Evolutionary conservation across 2,113 vertebrate species (phyloP).

Genomic region (Notechis scutatus): DNA sequence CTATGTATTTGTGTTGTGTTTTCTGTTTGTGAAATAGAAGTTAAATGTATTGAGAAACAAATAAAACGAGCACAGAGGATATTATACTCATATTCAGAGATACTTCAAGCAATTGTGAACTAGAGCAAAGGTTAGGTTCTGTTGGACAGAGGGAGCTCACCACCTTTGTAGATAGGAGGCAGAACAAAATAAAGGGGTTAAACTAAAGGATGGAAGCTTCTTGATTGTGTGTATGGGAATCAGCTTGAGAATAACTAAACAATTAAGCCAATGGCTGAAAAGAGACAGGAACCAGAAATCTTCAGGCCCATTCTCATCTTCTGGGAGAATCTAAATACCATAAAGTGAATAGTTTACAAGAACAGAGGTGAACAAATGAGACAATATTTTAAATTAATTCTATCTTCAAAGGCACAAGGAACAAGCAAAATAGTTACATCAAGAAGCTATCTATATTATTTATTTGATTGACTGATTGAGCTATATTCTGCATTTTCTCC

Average conservation of each 20-base stretch:
- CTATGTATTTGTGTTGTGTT: background rate
- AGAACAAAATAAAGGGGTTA: background rate
- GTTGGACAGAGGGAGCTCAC: background rate
- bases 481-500: background rate
- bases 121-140: background rate
- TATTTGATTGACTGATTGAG: background rate
- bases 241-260: background rate
- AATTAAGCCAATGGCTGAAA: background rate
- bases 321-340: background rate
- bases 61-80: background rate
- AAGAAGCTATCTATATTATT: background rate
- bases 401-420: background rate
- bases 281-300: background rate
- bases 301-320: background rate
- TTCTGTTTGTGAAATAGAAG: background rate
- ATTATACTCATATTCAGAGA: background rate
- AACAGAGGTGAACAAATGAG: background rate
- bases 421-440: background rate
- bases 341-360: background rate
- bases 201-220: background rate
- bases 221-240: background rate
- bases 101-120: background rate
- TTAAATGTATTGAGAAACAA: background rate
- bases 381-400: background rate
- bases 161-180: background rate